A percentile compares a stretch with the other conserved stretches of the same genome.
Evolutionary conservation across 2,888 invertebrate genomes (phyloP).

Genomic region (Agrotis exclamationis): DNA sequence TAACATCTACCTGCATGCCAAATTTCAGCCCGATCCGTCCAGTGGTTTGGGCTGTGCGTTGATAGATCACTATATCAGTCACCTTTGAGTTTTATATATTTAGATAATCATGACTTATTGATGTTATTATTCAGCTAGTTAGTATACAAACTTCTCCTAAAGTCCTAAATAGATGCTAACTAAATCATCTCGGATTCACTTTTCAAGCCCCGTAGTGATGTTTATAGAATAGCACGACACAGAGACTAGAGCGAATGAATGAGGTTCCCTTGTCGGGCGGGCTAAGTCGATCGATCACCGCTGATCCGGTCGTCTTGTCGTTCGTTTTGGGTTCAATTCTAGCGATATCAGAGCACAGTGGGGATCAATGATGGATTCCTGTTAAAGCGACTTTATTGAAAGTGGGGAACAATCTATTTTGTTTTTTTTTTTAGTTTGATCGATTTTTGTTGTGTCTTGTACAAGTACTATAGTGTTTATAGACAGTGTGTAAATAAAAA

Average conservation of each 20-base stretch:
- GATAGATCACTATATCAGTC: too few species aligned
- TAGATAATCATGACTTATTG: too few species aligned
- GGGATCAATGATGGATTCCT: conserved; percentile 51
- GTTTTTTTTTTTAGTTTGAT: not conserved
- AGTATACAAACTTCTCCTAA: too few species aligned
- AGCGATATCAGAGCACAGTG: conserved; percentile 32
- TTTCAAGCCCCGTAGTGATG: conserved; percentile 15
- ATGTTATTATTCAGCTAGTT: too few species aligned
- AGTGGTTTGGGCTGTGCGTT: too few species aligned
- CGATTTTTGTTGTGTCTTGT: not conserved
- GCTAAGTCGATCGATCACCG: conserved; percentile 62
- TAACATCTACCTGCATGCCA: too few species aligned
- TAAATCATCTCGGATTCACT: conserved; percentile 28
- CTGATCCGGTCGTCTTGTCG: conserved; percentile 57
- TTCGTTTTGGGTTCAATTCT: conserved; percentile 64
- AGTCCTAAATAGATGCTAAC: too few species aligned
- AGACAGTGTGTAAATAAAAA: too few species aligned
- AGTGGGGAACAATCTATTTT: conserved; percentile 14
- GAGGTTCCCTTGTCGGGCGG: conserved; percentile 55
- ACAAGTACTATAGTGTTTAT: too few species aligned
- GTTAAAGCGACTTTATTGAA: conserved; percentile 44
- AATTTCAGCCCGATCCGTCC: too few species aligned
- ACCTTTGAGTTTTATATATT: too few species aligned
- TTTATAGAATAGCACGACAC: conserved; percentile 20
- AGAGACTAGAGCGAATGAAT: conserved; percentile 47